These are phyloP conservation scores for Myiothlypis chrysogaster DNA, from an alignment of 2,797 vertebrate genomes.

Conservation along the genomic window DNA sequence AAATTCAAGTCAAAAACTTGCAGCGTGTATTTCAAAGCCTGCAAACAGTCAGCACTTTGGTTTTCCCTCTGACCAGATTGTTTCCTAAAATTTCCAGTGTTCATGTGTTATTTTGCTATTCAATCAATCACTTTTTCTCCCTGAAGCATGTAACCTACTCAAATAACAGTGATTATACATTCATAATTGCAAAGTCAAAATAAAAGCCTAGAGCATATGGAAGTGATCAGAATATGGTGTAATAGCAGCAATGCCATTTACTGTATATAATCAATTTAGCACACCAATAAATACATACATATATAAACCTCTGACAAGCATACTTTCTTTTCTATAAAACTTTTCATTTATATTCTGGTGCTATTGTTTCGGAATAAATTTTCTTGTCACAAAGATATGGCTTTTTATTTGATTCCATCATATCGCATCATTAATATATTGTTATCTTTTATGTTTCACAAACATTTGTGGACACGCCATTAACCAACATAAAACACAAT, in stretches of 20 bases:
- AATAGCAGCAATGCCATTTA: conserved; percentile 72
- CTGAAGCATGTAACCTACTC: conserved; percentile 13
- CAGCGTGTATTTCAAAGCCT: neutral
- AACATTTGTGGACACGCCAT: conserved; percentile 75
- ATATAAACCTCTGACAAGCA: conserved; percentile 63
- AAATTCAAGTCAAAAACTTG: neutral
- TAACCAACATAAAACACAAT: conserved; percentile 72
- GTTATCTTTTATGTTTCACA: conserved; percentile 77
- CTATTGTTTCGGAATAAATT: conserved; percentile 72
- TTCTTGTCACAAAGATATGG: conserved; percentile 68
- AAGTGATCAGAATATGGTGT: conserved; percentile 72
- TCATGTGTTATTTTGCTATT: conserved; percentile 2
- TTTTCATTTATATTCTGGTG: conserved; percentile 78
- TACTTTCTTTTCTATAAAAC: conserved; percentile 51
- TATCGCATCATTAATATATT: conserved; percentile 78
- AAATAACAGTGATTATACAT: conserved; percentile 53
- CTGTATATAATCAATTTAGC: conserved; percentile 76
- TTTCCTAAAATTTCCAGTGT: neutral
- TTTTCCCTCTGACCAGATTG: neutral
- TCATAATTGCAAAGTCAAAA: conserved; percentile 71
- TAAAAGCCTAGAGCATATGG: conserved; percentile 71
- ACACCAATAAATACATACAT: conserved; percentile 71
- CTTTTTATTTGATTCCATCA: conserved; percentile 76
- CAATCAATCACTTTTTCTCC: conserved; percentile 14
- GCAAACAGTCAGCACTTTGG: neutral